Conservation (phyloP, 2,888 invertebrate genomes). For the Trisateles emortualis region DNA sequence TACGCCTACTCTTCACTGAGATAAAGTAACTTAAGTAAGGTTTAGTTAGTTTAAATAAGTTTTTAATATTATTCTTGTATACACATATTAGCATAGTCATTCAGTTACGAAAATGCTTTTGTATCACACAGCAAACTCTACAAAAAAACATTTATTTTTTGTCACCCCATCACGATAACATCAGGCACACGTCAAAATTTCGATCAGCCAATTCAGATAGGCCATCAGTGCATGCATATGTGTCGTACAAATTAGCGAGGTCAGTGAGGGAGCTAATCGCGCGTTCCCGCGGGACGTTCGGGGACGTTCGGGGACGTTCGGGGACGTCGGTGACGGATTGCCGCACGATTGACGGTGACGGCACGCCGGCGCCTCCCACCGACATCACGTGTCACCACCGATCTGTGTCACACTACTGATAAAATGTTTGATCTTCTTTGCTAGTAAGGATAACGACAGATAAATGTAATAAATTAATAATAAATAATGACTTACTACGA, state of each 20-base stretch:
- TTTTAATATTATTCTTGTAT: no score
- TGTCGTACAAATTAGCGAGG: conserved; percentile 65
- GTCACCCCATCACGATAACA: conserved; percentile 3
- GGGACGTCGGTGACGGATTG: conserved; percentile 64
- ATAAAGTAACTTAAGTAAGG: no score
- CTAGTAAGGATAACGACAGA: conserved; percentile 20
- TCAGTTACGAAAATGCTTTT: no score
- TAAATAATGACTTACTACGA: no score
- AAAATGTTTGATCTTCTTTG: conserved; percentile 50
- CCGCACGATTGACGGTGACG: conserved; percentile 63
- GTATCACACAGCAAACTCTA: not conserved
- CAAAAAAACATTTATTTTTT: not conserved
- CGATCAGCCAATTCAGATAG: conserved; percentile 15
- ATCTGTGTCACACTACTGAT: conserved; percentile 49
- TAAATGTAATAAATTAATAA: conserved; percentile 8
- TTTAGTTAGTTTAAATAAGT: no score
- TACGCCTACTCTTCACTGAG: no score
- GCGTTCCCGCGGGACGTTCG: conserved; percentile 57
- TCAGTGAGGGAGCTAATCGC: conserved; percentile 54
- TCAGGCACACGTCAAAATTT: conserved; percentile 14
- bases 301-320: no score
- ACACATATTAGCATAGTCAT: no score
- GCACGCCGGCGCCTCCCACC: conserved; percentile 56
- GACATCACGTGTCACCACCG: conserved; percentile 60
- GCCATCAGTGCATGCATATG: conserved; percentile 29